phyloP scores from a whole-genome alignment of 1,140 invertebrate genomes.

The Zophobas morio region DNA sequence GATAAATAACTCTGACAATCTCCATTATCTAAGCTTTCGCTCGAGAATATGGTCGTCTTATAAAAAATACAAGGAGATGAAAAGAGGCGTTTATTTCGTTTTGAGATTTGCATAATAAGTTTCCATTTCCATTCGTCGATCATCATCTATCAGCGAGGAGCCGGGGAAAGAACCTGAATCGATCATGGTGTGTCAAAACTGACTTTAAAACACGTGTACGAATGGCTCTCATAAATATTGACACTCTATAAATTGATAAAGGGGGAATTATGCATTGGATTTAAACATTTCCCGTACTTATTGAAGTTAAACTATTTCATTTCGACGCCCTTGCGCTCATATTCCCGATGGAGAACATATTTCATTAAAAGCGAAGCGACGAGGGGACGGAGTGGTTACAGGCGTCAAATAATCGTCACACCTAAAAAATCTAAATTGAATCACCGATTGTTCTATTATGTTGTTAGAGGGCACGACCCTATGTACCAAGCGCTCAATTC shows the following conservation, averaged over 20 bases:
- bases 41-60: conserved; percentile 50
- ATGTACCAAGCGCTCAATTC: conserved; percentile 63
- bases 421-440: conserved; percentile 68
- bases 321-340: conserved; percentile 52
- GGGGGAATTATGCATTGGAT: conserved; percentile 48
- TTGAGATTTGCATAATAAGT: conserved; percentile 56
- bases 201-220: conserved; percentile 50
- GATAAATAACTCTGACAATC: conserved; percentile 42
- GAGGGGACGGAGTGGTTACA: conserved; percentile 61
- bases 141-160: conserved; percentile 35
- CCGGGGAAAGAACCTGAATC: conserved; percentile 16
- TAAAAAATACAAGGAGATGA: conserved; percentile 56
- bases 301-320: conserved; percentile 65
- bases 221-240: conserved; percentile 52
- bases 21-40: conserved; percentile 50
- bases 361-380: conserved; percentile 64
- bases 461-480: conserved; percentile 64
- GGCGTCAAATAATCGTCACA: conserved; percentile 66
- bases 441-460: conserved; percentile 65
- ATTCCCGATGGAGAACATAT: conserved; percentile 64
- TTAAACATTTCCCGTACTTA: conserved; percentile 55
- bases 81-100: conserved; percentile 53
- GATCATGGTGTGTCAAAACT: conserved; percentile 45
- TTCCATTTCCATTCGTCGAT: conserved; percentile 52
- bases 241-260: conserved; percentile 51